Base-by-base conservation (phyloP, 2,888 invertebrate species). In the Neoscelio sp. region DNA sequence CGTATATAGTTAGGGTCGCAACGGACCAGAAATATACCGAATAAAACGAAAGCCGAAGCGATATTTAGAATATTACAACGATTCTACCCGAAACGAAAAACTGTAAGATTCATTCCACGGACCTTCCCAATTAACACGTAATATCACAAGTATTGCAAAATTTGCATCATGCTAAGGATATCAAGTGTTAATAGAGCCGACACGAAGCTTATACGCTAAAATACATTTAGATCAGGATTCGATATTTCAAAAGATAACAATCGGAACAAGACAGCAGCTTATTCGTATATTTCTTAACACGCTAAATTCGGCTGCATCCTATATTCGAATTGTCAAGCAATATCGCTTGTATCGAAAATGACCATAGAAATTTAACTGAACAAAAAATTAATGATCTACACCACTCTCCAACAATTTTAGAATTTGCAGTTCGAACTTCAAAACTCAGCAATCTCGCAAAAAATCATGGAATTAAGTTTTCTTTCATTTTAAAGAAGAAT, bases 241-340 rank as follows among this genome's bases (percentile, higher is more conserved):
- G 84, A 85, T 84, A 85, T 86, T 82, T 80, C 79, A 84, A 85
- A 85, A 83, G 81, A 83, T 85, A 85, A 87, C 85, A 87, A 84
- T 83, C 80, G 79, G 80, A 80, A 82, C 80, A 82, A 78, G 81
- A 78, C 78, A 81, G 78, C 81, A 82, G 81, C 81, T 78, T 82
- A 80, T 4, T 54, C 12, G 18, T 81, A 44, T 70, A 64, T 80
- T 70, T 80, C 77, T 80, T 74, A 68, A 78, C 73, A 81, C 44
- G 62, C 48, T 60, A 30, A 78, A 30, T 81, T 79, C 20, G 64
- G 70, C 64, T 64, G 64, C 56, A 18, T 56, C 42, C 50, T 70
- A 56, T 52, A 50, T 42, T 64, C 58, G 62, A 64, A n/a, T 44
- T 44, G 44, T 7, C 52, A 71, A 71, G 71, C 50, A 33, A 6